Evolutionary conservation across 2,113 vertebrate species (phyloP).

Genomic region (Dasyornis broadbenti): DNA sequence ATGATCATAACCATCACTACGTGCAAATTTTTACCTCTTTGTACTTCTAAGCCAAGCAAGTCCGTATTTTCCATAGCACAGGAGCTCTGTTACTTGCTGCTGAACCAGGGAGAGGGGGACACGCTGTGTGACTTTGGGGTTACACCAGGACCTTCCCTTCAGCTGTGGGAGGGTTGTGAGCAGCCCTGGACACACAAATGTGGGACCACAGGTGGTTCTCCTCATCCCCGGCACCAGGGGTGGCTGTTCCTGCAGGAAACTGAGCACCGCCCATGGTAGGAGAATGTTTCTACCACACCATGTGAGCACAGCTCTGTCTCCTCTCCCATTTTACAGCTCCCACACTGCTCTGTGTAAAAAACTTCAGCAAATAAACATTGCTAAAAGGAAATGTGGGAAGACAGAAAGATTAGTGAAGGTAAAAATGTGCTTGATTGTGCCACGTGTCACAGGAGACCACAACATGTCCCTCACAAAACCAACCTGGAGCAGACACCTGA

Average conservation of each 20-base stretch:
- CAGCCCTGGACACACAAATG: not conserved
- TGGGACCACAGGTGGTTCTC: not conserved
- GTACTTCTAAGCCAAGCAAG: not conserved
- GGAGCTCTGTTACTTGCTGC: not conserved
- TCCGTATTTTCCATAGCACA: not conserved
- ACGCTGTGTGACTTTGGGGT: not conserved
- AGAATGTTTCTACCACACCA: too few species aligned
- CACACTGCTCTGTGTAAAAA: not conserved
- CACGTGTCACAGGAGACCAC: fast-evolving
- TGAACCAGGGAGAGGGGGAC: not conserved
- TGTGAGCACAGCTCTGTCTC: not conserved
- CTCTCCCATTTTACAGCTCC: not conserved
- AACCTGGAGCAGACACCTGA: not conserved
- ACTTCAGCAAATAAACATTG: too few species aligned
- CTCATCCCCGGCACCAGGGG: not conserved
- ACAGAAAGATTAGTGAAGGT: not conserved
- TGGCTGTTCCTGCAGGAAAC: not conserved
- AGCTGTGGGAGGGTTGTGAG: fast-evolving
- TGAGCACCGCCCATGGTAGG: fast-evolving
- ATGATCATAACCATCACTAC: not conserved
- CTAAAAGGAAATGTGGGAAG: not conserved
- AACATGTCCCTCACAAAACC: fast-evolving
- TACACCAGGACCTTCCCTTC: not conserved
- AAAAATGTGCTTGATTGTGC: not conserved
- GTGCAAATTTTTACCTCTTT: not conserved